Evolutionary conservation across 2,113 vertebrate species (phyloP), one percentile per base, ranked within the genome.

Genomic region (Chroicocephalus ridibundus): DNA sequence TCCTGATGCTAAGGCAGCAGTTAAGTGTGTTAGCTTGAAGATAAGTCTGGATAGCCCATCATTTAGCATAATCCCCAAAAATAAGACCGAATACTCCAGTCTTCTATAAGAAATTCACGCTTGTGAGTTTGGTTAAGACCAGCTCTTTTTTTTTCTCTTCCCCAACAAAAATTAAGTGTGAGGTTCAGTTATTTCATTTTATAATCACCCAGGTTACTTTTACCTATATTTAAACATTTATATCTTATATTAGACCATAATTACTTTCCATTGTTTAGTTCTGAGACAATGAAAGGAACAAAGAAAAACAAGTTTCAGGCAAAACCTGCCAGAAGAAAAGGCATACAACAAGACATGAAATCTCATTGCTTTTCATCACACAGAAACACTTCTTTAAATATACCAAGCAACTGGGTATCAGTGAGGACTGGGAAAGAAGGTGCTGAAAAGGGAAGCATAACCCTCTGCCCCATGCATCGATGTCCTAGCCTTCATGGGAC

Each of bases 1-100:
- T 98, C 98, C 97, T 97, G 76, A 97, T 97, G 97, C 96, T 95
- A 97, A 97, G 97, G 96, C 96, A 97, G 94, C 83, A 97, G 97
- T 96, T 97, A 97, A 98, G 96, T 97, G 94, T 83, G 94, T 95
- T 97, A 92, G 97, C 94, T 97, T 92, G 96, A 98, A 98, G 96
- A 95, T 96, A 96, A 98, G 98, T 99, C 99, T 99, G 99, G 99
- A 98, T 98, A 99, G 98, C 96, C 98, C 98, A 99, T 99, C 98
- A 99, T 98, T 98, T 98, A 97, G 95, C 82, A 96, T 96, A 94
- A 97, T 95, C 79, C 91, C 96, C 97, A 96, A 97, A 98, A 98
- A 96, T 92, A 97, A 90, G 86, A 55, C 72, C 71, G 92, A 93
- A 88, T 94, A 82, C 7, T 79, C n/a, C 51, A 86, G 64, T 29